phyloP scores from a whole-genome alignment of 2,888 invertebrate species.

The Steinernema hermaphroditum region DNA sequence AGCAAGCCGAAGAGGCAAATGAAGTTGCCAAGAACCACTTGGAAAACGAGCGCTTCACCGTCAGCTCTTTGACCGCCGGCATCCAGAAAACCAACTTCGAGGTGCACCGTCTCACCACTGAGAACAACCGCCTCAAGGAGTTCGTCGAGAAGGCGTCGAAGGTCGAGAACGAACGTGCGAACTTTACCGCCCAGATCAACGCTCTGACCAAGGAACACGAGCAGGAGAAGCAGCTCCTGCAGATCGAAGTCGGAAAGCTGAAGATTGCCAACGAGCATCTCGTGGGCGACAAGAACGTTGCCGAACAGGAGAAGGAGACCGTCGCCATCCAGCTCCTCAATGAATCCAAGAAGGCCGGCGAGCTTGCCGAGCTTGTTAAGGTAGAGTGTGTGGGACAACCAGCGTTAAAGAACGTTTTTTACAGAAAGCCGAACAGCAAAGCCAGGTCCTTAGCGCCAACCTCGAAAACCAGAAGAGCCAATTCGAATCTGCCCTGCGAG shows the following conservation, averaged over 20 bases:
- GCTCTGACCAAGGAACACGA: not conserved
- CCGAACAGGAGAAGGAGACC: not conserved
- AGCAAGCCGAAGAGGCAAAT: not conserved
- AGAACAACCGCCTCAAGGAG: not conserved
- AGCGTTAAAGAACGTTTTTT: not conserved
- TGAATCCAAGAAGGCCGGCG: not conserved
- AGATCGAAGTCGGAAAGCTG: not conserved
- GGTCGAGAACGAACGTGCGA: not conserved
- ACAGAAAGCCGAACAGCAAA: not conserved
- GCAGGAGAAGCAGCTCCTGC: not conserved
- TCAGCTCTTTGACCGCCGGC: not conserved
- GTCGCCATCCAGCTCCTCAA: not conserved
- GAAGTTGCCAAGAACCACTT: not conserved
- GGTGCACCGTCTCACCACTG: not conserved
- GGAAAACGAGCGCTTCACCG: not conserved
- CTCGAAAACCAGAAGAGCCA: constrained; percentile 5
- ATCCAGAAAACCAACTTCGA: not conserved
- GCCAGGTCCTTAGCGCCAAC: not conserved
- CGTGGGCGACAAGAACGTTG: not conserved
- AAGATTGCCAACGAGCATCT: not conserved
- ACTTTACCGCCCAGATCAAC: not conserved
- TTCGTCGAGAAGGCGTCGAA: not conserved
- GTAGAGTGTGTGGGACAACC: not conserved
- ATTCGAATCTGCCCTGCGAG: not conserved
- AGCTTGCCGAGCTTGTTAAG: not conserved